Conservation (phyloP, 2,888 invertebrate species). For the Drosophila differens region DNA sequence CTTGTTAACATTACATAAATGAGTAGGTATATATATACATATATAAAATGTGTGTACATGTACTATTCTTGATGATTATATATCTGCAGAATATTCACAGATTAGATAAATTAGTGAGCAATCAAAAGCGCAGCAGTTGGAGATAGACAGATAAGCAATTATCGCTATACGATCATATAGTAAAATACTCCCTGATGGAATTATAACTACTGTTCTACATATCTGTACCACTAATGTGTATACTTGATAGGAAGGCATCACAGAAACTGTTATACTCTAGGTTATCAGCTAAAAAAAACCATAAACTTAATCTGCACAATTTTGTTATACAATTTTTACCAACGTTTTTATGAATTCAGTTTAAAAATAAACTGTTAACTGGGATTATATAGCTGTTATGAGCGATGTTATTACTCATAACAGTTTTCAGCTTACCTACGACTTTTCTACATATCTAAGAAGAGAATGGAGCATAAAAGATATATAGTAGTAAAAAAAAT, state of each 20-base stretch:
- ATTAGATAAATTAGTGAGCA: conserved; percentile 61
- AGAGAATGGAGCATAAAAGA: background rate
- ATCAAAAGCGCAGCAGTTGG: conserved; percentile 21
- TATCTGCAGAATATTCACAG: conserved; percentile 40
- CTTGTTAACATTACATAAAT: background rate
- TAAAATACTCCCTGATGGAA: background rate
- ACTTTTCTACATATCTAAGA: background rate
- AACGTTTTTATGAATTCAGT: background rate
- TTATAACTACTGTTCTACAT: background rate
- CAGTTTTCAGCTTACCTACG: background rate
- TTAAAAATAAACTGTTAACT: background rate
- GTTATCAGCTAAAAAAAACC: background rate
- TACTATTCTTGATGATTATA: background rate
- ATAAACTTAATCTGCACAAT: background rate
- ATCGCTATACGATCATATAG: background rate
- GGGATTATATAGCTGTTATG: background rate
- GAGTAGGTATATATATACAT: background rate
- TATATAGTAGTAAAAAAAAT: background rate
- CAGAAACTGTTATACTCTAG: background rate
- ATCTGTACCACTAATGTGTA: background rate
- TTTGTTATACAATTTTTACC: background rate
- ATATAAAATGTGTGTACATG: background rate
- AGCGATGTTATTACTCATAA: background rate
- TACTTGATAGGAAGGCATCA: background rate
- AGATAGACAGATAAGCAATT: conserved; percentile 9